Evolutionary conservation across 2,888 invertebrate genomes (phyloP), one percentile per base, ranked within the genome.

Genomic region (Ischnus inquisitorius): DNA sequence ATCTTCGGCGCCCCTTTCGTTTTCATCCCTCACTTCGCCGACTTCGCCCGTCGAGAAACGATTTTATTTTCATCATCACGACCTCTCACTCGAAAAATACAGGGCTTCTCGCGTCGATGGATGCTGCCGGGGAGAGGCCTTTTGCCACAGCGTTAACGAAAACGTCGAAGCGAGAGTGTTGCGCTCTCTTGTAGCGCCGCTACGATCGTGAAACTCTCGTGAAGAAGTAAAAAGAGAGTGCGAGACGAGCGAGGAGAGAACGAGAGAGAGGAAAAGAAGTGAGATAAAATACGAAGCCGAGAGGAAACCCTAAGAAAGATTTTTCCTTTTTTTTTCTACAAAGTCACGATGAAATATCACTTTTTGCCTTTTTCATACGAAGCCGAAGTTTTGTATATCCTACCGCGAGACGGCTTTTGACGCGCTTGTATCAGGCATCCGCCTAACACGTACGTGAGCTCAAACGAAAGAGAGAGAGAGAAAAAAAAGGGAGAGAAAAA

Each of bases 301-400:
- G 57, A 41, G 34, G 54, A 77, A 77, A 19, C 28, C 77, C 19
- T 28, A 19, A 6, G 57, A 41, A 46, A 60, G 57, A 6, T 57
- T 72, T 67, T 46, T 65, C 54, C 57, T 71, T 48, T 39, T 64
- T 14, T 81, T 84, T 81, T 81, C 75, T 43, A 16, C 74, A 78
- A 54, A 84, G 78, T 84, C 84, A 84, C 84, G 81, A 81, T 84
- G 84, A 84, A 84, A 78, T 77, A 82, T 81, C 84, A 75, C 68
- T 84, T 81, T 81, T 84, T 54, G 62, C 46, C 10, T 67, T 71
- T 68, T 68, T 43, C 19, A 19, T 25, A 64, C 64, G 75, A 62
- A 46, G 64, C 81, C 74, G 48, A 60, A 74, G 64, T 78, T 84
- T 68, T 43, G 68, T 72, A 25, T 69, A 46, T 46, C 51, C 60